These are phyloP conservation scores for Diabrotica balteata DNA, from an alignment of 2,888 invertebrate genomes.

Conservation along the genomic window DNA sequence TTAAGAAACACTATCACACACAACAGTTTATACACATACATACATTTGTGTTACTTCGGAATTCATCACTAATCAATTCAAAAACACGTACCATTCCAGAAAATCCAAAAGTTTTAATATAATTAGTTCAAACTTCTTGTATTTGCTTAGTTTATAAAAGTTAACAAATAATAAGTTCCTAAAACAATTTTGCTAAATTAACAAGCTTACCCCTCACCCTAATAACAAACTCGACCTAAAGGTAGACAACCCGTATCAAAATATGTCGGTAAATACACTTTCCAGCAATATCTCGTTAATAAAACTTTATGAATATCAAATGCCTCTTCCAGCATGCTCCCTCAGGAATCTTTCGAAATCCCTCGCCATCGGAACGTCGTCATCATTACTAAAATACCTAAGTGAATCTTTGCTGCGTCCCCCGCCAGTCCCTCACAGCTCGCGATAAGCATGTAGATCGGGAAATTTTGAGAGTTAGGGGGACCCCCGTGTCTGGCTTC, in stretches of 20 bases:
- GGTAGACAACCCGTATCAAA: neutral
- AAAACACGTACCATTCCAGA: no score
- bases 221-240: neutral
- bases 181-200: no score
- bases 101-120: no score
- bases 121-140: no score
- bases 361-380: slow-evolving; percentile 26
- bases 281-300: slow-evolving; percentile 30
- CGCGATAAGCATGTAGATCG: slow-evolving; percentile 33
- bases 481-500: slow-evolving; percentile 15
- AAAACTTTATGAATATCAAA: slow-evolving; percentile 38
- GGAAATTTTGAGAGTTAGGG: slow-evolving; percentile 26
- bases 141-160: no score
- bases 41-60: no score
- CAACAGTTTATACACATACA: no score
- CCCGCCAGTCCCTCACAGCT: slow-evolving; percentile 3
- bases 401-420: slow-evolving; percentile 28
- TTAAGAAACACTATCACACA: no score
- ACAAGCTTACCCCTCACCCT: neutral
- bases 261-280: slow-evolving; percentile 23
- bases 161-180: no score
- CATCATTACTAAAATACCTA: slow-evolving; percentile 35
- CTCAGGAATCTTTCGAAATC: slow-evolving; percentile 33
- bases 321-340: slow-evolving; percentile 27
- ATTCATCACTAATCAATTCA: no score